phyloP scores from a whole-genome alignment of 1,140 invertebrate species.

The Aphaenogaster rudis region DNA sequence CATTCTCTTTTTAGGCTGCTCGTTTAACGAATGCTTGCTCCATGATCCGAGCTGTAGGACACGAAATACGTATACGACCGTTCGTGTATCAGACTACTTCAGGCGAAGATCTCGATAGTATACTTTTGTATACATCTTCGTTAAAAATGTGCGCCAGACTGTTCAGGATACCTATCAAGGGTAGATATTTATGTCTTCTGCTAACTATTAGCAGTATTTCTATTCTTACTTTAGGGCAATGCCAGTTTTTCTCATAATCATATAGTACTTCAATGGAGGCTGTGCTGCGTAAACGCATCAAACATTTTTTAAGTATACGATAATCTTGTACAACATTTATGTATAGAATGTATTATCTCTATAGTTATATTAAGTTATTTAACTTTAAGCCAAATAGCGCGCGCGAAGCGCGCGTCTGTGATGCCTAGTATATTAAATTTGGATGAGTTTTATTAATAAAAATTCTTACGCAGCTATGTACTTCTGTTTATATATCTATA shows the following conservation, averaged over 20 bases:
- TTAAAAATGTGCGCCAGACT: constrained; percentile 91
- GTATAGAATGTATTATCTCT: constrained; percentile 8
- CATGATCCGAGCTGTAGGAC: constrained; percentile 90
- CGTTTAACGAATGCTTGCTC: constrained; percentile 92
- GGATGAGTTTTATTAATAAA: neutral
- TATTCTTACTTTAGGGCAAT: constrained; percentile 91
- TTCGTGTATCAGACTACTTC: constrained; percentile 93
- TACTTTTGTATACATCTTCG: constrained; percentile 92
- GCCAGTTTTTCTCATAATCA: constrained; percentile 82
- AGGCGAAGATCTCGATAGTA: constrained; percentile 91
- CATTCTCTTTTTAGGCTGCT: constrained; percentile 89
- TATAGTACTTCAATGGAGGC: neutral
- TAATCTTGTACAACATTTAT: neutral
- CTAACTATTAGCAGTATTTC: constrained; percentile 88
- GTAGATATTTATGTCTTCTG: constrained; percentile 90
- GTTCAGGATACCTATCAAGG: constrained; percentile 91
- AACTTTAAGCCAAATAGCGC: no score
- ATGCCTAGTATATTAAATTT: neutral
- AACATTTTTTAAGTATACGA: neutral
- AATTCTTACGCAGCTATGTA: neutral
- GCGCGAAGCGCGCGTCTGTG: no score
- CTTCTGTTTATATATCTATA: neutral
- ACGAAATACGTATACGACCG: constrained; percentile 92
- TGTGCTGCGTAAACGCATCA: neutral
- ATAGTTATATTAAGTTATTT: constrained; percentile 23